Evolutionary conservation across 2,113 vertebrate genomes (phyloP).

Genomic region (Percopsis transmontana): DNA sequence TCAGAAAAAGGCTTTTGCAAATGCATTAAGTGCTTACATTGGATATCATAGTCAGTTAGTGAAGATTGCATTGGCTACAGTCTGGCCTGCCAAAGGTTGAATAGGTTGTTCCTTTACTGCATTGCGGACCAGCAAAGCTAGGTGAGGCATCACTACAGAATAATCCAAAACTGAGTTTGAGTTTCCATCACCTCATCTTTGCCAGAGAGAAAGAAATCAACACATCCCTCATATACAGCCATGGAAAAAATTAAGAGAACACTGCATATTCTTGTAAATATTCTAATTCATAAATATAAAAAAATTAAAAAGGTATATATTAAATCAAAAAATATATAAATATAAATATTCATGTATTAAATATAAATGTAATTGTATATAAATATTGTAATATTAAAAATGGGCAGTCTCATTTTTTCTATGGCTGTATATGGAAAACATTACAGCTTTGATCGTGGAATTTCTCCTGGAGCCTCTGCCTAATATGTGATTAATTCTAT

Average conservation of each 20-base stretch:
- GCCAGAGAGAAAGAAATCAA: constrained; percentile 32
- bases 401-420: no score
- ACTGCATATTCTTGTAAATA: no score
- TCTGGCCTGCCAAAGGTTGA: background rate
- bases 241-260: no score
- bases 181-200: constrained; percentile 16
- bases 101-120: constrained; percentile 2
- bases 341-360: no score
- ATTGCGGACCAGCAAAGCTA: constrained; percentile 20
- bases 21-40: constrained; percentile 11
- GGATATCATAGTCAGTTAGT: no score
- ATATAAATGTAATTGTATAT: no score
- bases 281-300: no score
- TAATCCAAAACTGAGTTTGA: constrained; percentile 20
- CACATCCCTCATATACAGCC: constrained; percentile 26
- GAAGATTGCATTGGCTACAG: no score
- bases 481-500: constrained; percentile 57
- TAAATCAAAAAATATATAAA: no score
- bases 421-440: constrained; percentile 42
- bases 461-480: constrained; percentile 23
- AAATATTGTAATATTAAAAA: no score
- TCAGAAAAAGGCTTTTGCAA: constrained; percentile 19
- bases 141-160: constrained; percentile 10
- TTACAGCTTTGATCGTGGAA: constrained; percentile 19
- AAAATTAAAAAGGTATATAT: no score